Conservation (phyloP, 1,140 invertebrate genomes). For the Dryas iulia region DNA sequence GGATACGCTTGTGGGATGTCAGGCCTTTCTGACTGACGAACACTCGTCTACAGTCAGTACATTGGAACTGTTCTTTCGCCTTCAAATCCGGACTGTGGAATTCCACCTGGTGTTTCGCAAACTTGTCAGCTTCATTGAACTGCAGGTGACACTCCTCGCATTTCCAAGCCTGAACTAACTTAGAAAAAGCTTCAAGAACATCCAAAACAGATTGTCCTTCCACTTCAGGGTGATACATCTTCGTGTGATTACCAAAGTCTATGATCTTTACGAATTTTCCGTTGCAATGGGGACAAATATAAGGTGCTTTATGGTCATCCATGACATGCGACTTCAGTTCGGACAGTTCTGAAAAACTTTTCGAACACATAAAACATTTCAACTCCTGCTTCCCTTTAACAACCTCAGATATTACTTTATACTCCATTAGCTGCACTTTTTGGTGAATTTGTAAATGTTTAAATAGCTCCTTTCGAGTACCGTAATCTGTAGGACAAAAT, state of each 20-base stretch:
- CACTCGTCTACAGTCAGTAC: slow-evolving; percentile 61
- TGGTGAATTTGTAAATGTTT: slow-evolving; percentile 70
- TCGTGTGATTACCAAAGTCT: slow-evolving; percentile 67
- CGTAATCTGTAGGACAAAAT: slow-evolving; percentile 70
- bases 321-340: slow-evolving; percentile 65
- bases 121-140: slow-evolving; percentile 67
- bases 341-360: slow-evolving; percentile 55
- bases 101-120: slow-evolving; percentile 67
- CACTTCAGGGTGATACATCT: slow-evolving; percentile 62
- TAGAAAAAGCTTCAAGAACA: slow-evolving; percentile 68
- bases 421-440: slow-evolving; percentile 70
- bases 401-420: slow-evolving; percentile 69
- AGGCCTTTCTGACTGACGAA: slow-evolving; percentile 67
- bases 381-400: slow-evolving; percentile 64
- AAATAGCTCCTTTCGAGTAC: slow-evolving; percentile 64
- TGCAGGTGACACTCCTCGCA: slow-evolving; percentile 70
- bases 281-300: slow-evolving; percentile 60
- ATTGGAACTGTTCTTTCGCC: slow-evolving; percentile 58
- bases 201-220: slow-evolving; percentile 67
- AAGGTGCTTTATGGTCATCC: slow-evolving; percentile 67
- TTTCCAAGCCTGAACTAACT: slow-evolving; percentile 69
- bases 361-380: slow-evolving; percentile 65
- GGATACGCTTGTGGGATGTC: slow-evolving; percentile 60
- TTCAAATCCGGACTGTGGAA: slow-evolving; percentile 61
- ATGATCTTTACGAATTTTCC: slow-evolving; percentile 61